Percentiles rank a stretch among this genome's conserved stretches.
These are phyloP conservation scores for Poeciliopsis infans DNA, from an alignment of 2,797 vertebrate species.

Conservation along the genomic window DNA sequence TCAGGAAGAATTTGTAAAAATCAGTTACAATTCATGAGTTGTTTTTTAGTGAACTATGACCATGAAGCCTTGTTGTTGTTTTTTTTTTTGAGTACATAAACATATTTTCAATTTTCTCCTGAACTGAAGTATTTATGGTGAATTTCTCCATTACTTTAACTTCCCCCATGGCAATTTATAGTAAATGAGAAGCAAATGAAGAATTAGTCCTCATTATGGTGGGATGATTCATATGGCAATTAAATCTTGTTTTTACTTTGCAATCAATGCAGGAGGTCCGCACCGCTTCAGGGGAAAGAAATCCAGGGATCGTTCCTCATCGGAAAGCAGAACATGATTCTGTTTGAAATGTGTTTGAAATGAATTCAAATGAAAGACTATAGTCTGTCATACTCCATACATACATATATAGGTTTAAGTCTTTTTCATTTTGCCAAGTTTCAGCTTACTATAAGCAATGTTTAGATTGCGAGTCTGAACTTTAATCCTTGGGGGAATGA, in stretches of 20 bases:
- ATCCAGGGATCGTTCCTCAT: background rate
- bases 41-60: background rate
- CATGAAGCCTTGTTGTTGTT: background rate
- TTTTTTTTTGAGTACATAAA: background rate
- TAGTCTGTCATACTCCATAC: background rate
- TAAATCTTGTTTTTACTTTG: background rate
- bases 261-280: background rate
- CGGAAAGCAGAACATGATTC: background rate
- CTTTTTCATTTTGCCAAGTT: too few species aligned
- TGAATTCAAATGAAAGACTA: background rate
- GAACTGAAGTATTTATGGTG: background rate
- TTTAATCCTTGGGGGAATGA: too few species aligned
- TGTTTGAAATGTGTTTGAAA: background rate
- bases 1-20: background rate
- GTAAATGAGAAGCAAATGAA: background rate
- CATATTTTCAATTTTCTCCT: background rate
- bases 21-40: background rate
- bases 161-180: background rate
- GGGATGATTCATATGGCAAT: slow-evolving; percentile 1
- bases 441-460: too few species aligned
- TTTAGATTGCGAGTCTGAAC: too few species aligned
- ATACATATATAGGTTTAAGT: background rate
- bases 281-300: background rate
- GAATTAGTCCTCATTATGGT: background rate
- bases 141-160: background rate